Evolutionary conservation across 2,113 vertebrate genomes (phyloP), one percentile per base, ranked within the genome.

Genomic region (Capra hircus): DNA sequence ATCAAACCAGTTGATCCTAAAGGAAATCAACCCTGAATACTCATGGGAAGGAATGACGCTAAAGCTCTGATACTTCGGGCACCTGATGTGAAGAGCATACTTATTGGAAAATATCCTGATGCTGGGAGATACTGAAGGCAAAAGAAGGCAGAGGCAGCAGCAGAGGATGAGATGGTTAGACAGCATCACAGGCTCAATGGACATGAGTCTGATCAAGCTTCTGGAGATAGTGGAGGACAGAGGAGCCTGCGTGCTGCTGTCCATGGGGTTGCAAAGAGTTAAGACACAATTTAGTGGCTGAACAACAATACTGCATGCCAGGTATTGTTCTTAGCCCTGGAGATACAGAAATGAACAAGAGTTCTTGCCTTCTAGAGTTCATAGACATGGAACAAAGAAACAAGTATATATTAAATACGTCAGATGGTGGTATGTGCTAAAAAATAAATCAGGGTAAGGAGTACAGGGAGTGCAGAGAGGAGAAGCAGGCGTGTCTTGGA

Each of bases 401-500:
- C 50, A n/a, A 82, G 30, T 8, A 82, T 23, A 53, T 82, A 25
- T 14, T 53, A 82, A 53, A 82, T n/a, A 53, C 1, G 0, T 82
- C 6, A n/a, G 33, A 82, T 23, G 50, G 33, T 82, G 33, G n/a
- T 8, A 82, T 23, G 33, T 25, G 80, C 30, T 82, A 52, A 53
- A 53, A 82, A 23, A 14, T 14, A 82, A n/a, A n/a, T 23, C 50
- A 23, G 48, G 30, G 50, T 4, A 82, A 53, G 80, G 48, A 53
- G 53, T 23, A 14, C 9, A 7, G 50, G 19, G 80, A 36, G 33
- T 50, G 45, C 30, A 25, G 80, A 23, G 12, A n/a, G 50, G 50
- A 25, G 50, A 53, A n/a, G 30, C 19, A n/a, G 6, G 50, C 0
- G 0, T 53, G 17, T n/a, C 50, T 81, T 33, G 16, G 28, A 50